Evolutionary conservation across 2,797 vertebrate genomes (phyloP).

Genomic region (Centropyge bicolor): DNA sequence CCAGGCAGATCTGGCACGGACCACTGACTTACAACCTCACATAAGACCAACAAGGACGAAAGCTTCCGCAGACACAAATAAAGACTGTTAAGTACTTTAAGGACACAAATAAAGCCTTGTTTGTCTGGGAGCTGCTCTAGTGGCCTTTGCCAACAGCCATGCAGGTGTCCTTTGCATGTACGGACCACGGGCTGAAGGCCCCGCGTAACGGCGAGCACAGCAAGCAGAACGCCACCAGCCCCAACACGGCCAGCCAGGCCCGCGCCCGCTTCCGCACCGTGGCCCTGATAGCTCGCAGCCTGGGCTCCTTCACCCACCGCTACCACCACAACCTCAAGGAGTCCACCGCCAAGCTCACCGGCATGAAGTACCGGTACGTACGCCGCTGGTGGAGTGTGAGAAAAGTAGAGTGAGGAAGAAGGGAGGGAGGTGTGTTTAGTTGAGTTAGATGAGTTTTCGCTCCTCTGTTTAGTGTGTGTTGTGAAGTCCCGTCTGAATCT

Average conservation of each 20-base stretch:
- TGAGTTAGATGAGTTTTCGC: conserved; percentile 8
- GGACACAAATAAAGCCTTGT: conserved; percentile 14
- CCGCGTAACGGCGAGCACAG: conserved; percentile 94
- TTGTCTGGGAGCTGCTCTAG: conserved; percentile 42
- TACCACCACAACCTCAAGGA: conserved; percentile 98
- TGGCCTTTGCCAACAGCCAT: conserved; percentile 83
- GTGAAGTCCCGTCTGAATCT: conserved; percentile 12
- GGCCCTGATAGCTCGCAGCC: conserved; percentile 95
- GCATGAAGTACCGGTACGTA: conserved; percentile 97
- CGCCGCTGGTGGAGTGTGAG: conserved; percentile 35
- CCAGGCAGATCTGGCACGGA: conserved; percentile 37
- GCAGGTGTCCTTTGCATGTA: conserved; percentile 99
- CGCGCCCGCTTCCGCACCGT: conserved; percentile 96
- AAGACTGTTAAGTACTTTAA: conserved; percentile 13
- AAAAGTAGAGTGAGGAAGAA: not conserved
- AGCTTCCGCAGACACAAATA: conserved; percentile 2
- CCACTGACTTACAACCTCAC: conserved; percentile 41
- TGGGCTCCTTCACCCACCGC: conserved; percentile 96
- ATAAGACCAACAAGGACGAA: conserved; percentile 20
- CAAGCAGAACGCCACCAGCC: conserved; percentile 93
- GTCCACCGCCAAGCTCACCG: conserved; percentile 97
- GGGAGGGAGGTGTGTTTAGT: conserved; percentile 11
- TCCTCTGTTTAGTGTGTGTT: not conserved
- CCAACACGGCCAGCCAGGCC: conserved; percentile 89
- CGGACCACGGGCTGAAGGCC: conserved; percentile 96